These are phyloP conservation scores for Peromyscus nudipes DNA, from an alignment of 2,797 vertebrate genomes.

Conservation along the genomic window DNA sequence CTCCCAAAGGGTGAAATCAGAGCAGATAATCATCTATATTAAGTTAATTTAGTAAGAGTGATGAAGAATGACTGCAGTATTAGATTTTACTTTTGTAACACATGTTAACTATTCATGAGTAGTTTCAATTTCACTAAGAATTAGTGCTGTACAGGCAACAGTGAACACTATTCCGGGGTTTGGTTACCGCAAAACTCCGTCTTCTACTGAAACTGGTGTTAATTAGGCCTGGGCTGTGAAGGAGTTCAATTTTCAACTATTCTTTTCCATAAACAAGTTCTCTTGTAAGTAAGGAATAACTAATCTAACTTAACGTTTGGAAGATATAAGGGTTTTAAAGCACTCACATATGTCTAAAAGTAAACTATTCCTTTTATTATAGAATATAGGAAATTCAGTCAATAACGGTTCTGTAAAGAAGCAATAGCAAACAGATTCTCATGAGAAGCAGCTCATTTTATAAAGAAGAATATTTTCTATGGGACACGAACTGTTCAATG, in stretches of 20 bases:
- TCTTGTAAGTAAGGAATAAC: not conserved
- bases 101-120: not conserved
- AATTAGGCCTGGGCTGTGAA: not conserved
- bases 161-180: not conserved
- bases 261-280: not conserved
- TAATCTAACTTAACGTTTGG: constrained; percentile 1
- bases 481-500: not conserved
- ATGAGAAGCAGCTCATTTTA: constrained; percentile 55
- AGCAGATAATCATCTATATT: constrained; percentile 1
- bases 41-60: constrained; percentile 37
- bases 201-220: not conserved
- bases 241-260: not conserved
- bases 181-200: not conserved
- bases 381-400: constrained; percentile 28
- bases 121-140: not conserved
- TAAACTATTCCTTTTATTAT: constrained; percentile 52
- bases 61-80: not conserved
- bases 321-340: constrained; percentile 3
- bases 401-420: constrained; percentile 39
- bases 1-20: not conserved
- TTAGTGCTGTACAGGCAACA: not conserved
- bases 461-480: constrained; percentile 55
- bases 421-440: constrained; percentile 32
- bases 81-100: constrained; percentile 18
- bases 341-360: constrained; percentile 1